Evolutionary conservation across 2,797 vertebrate genomes (phyloP).

Genomic region (Lithobates pipiens): DNA sequence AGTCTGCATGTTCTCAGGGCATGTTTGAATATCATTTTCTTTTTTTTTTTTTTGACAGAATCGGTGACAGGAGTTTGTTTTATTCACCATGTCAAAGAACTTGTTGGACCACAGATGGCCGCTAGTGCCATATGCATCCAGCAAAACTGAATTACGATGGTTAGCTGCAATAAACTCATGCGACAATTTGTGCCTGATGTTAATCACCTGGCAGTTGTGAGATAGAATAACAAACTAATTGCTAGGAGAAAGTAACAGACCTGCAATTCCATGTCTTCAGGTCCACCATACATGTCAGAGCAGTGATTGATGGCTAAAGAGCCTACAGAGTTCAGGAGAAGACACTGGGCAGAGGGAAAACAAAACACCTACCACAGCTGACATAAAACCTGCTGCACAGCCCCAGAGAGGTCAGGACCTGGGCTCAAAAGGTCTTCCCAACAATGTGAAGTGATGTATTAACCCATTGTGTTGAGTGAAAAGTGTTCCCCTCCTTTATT

Average conservation of each 20-base stretch:
- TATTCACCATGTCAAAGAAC: too few relatives aligned
- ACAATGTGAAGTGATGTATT: slow-evolving; percentile 57
- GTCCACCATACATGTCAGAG: not conserved
- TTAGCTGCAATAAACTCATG: not conserved
- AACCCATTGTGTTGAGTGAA: slow-evolving; percentile 25
- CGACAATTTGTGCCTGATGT: not conserved
- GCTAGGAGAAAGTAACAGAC: slow-evolving; percentile 22
- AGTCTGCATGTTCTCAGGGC: too few relatives aligned
- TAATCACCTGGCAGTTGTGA: slow-evolving; percentile 5
- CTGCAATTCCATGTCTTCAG: not conserved
- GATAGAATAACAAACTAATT: slow-evolving; percentile 8
- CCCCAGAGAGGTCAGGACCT: slow-evolving; percentile 63
- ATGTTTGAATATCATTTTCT: too few relatives aligned
- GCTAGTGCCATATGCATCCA: not conserved
- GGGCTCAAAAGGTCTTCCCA: slow-evolving; percentile 43
- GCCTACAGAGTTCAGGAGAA: slow-evolving; percentile 67
- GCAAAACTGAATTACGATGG: not conserved
- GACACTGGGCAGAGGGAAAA: slow-evolving; percentile 26
- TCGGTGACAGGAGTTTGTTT: too few relatives aligned
- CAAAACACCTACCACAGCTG: slow-evolving; percentile 58
- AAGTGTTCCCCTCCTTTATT: slow-evolving; percentile 49
- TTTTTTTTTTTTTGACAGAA: too few relatives aligned
- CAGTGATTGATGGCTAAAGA: slow-evolving; percentile 66
- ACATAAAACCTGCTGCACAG: slow-evolving; percentile 66
- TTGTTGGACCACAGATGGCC: not conserved